phyloP scores from a whole-genome alignment of 2,113 vertebrate species.

The Gopherus evgoodei region DNA sequence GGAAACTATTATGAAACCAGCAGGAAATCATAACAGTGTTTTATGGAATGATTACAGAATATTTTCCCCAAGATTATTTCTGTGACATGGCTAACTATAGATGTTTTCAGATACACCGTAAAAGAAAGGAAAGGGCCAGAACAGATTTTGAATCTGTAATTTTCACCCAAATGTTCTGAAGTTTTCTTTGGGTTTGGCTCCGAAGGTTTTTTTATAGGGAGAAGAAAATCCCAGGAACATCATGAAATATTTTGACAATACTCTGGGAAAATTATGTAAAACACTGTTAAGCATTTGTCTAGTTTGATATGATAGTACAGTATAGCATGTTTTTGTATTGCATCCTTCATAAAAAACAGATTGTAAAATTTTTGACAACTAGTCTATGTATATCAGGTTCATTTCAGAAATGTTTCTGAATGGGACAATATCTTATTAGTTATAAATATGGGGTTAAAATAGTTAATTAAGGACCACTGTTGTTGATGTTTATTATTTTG shows the following conservation, averaged over 20 bases:
- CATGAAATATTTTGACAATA: conserved; percentile 48
- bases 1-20: not conserved
- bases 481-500: not conserved
- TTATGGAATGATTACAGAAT: not conserved
- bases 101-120: conserved; percentile 33
- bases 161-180: not conserved
- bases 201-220: conserved; percentile 28
- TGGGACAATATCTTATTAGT: not conserved
- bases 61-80: not conserved
- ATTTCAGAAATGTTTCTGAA: not conserved
- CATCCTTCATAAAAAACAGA: not conserved
- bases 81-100: not conserved
- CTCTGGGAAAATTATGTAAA: conserved; percentile 32
- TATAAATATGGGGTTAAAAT: not conserved
- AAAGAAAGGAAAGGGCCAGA: not conserved
- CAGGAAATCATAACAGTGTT: not conserved
- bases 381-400: not conserved
- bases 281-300: not conserved
- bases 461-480: not conserved
- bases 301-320: not conserved
- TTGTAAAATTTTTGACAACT: not conserved
- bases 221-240: conserved; percentile 17
- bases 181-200: not conserved
- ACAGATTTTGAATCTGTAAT: not conserved
- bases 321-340: not conserved